Conservation (phyloP, 35 echinoderm and acorn worm species). For the Acanthaster planci region DNA sequence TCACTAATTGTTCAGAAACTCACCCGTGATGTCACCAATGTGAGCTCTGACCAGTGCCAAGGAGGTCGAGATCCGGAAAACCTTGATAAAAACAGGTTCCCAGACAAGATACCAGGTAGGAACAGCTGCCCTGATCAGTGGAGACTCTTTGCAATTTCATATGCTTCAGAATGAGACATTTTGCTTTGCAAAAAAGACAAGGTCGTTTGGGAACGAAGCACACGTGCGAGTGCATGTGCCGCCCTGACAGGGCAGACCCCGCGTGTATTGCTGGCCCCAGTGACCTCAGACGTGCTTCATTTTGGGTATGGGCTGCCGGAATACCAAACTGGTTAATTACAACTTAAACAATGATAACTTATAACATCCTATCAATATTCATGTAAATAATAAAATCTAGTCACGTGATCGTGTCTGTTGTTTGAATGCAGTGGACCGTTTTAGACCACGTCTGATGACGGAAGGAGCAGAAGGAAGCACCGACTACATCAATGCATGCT, state of each 20-base stretch:
- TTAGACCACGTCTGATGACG: slow-evolving; percentile 75
- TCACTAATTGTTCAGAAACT: too few species aligned
- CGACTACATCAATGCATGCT: slow-evolving; percentile 77
- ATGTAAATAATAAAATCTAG: not conserved
- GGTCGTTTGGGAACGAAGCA: too few species aligned
- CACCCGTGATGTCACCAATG: too few species aligned
- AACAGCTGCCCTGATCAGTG: too few species aligned
- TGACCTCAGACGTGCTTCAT: too few species aligned
- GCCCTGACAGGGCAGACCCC: too few species aligned
- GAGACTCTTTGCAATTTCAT: too few species aligned
- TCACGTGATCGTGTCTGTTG: not conserved
- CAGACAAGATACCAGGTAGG: slow-evolving; percentile 61
- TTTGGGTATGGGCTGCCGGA: too few species aligned
- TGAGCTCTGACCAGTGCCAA: not conserved
- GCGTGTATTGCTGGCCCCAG: too few species aligned
- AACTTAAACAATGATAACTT: not conserved
- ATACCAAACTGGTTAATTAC: not conserved
- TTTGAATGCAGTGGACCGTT: slow-evolving; percentile 62
- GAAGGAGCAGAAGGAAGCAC: slow-evolving; percentile 35
- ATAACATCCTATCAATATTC: not conserved
- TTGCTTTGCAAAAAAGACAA: too few species aligned
- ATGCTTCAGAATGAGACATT: too few species aligned
- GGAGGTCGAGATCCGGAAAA: slow-evolving; percentile 43
- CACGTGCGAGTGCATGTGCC: too few species aligned
- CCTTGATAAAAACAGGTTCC: slow-evolving; percentile 61